Percentiles rank a stretch among this genome's conserved stretches.
Evolutionary conservation across 2,888 invertebrate genomes (phyloP).

Genomic region (Acrobasis consociella): DNA sequence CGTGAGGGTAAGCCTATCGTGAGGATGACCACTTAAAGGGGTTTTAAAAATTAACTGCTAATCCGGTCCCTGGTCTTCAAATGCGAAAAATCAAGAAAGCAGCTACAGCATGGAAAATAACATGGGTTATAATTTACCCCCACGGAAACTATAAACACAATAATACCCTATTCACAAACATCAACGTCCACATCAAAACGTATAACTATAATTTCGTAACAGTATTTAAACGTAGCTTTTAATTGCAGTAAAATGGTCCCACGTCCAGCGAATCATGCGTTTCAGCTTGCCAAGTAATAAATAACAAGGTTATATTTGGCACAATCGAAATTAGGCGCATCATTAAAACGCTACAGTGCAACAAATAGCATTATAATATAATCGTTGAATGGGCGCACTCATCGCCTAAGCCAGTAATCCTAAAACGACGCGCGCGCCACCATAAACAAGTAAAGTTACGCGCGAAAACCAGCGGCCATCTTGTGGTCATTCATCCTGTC

Average conservation of each 20-base stretch:
- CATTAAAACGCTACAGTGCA: constrained; percentile 67
- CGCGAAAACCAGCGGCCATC: constrained; percentile 73
- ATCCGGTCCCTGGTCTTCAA: too few relatives aligned
- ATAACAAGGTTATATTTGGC: constrained; percentile 77
- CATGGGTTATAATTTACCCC: neutral
- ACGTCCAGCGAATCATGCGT: constrained; percentile 44
- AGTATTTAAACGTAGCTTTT: constrained; percentile 60
- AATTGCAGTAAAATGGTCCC: constrained; percentile 73
- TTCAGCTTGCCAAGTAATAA: constrained; percentile 77
- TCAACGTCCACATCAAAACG: constrained; percentile 26
- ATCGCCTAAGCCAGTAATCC: constrained; percentile 77
- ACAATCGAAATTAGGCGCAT: constrained; percentile 80
- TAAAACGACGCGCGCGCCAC: constrained; percentile 72
- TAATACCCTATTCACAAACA: constrained; percentile 16
- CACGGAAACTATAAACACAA: constrained; percentile 17
- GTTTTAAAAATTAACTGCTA: too few relatives aligned
- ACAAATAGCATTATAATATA: constrained; percentile 70
- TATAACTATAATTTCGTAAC: constrained; percentile 47
- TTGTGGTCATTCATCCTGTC: constrained; percentile 79
- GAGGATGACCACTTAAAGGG: too few relatives aligned
- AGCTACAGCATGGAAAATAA: too few relatives aligned
- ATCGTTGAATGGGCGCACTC: constrained; percentile 76
- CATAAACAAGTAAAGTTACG: constrained; percentile 76
- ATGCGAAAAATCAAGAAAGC: too few relatives aligned
- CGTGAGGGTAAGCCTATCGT: too few relatives aligned